Evolutionary conservation across 23 tunicate species (phyloP).

Genomic region (Botrylloides violaceus): DNA sequence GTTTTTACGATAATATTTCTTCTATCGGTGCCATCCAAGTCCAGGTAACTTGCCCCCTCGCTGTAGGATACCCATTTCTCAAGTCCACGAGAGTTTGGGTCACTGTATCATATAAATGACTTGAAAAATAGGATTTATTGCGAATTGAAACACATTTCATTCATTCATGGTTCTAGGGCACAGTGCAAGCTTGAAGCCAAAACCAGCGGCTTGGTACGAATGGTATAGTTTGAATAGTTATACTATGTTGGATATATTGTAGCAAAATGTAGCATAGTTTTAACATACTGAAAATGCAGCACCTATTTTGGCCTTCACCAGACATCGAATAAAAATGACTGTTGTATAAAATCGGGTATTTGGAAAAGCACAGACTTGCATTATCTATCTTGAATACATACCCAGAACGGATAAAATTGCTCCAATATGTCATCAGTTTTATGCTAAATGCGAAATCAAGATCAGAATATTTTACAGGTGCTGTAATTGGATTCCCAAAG

Average conservation of each 20-base stretch:
- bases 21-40: not conserved
- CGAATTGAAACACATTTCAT: too few relatives aligned
- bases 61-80: not conserved
- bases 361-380: not conserved
- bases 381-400: not conserved
- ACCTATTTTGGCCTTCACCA: not conserved
- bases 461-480: not conserved
- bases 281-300: not conserved
- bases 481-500: constrained; percentile 2
- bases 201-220: not conserved
- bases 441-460: not conserved
- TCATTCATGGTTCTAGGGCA: too few relatives aligned
- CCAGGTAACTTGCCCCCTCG: not conserved
- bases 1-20: not conserved
- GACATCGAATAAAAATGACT: not conserved
- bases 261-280: not conserved
- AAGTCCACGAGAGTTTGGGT: not conserved
- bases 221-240: not conserved
- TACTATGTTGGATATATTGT: not conserved
- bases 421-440: constrained; percentile 7
- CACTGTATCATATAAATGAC: not conserved
- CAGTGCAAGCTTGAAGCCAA: too few relatives aligned
- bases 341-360: too few relatives aligned
- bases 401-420: constrained; percentile 15
- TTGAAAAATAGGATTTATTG: too few relatives aligned